A percentile compares a stretch with the other conserved stretches of the same genome.
Evolutionary conservation across 1,140 invertebrate genomes (phyloP).

Genomic region (Homarus americanus): DNA sequence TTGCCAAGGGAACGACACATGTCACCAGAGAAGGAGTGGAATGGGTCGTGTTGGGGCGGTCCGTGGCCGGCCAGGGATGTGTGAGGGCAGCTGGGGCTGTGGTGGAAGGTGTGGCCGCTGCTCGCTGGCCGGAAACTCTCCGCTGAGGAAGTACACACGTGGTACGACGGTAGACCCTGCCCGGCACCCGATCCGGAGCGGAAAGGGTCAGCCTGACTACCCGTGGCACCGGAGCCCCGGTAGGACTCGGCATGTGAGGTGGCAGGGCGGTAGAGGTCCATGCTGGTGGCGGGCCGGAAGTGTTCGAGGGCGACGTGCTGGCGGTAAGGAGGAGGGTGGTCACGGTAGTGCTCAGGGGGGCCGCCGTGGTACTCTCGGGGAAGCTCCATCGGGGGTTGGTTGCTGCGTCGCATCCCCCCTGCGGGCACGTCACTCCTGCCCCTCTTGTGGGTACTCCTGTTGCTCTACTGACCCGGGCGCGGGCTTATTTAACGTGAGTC

Average conservation of each 20-base stretch:
- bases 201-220: slow-evolving; percentile 59
- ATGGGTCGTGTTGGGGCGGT: slow-evolving; percentile 71
- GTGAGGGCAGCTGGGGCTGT: slow-evolving; percentile 74
- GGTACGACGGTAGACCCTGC: slow-evolving; percentile 62
- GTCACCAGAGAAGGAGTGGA: slow-evolving; percentile 72
- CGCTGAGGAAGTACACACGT: slow-evolving; percentile 67
- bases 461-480: slow-evolving; percentile 14
- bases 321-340: slow-evolving; percentile 66
- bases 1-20: slow-evolving; percentile 68
- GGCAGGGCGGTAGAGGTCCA: slow-evolving; percentile 65
- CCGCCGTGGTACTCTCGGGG: slow-evolving; percentile 68
- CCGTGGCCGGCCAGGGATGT: slow-evolving; percentile 55
- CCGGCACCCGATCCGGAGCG: slow-evolving; percentile 46
- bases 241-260: slow-evolving; percentile 56
- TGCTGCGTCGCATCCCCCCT: slow-evolving; percentile 51
- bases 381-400: slow-evolving; percentile 54
- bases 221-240: slow-evolving; percentile 43
- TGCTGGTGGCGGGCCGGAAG: slow-evolving; percentile 72
- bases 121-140: slow-evolving; percentile 58
- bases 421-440: not conserved
- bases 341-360: slow-evolving; percentile 63
- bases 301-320: slow-evolving; percentile 72
- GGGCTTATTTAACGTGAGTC: not conserved
- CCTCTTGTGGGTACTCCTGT: slow-evolving; percentile 2
- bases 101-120: slow-evolving; percentile 69